phyloP scores from a whole-genome alignment of 2,797 vertebrate species.

The Basileuterus tristriatus region DNA sequence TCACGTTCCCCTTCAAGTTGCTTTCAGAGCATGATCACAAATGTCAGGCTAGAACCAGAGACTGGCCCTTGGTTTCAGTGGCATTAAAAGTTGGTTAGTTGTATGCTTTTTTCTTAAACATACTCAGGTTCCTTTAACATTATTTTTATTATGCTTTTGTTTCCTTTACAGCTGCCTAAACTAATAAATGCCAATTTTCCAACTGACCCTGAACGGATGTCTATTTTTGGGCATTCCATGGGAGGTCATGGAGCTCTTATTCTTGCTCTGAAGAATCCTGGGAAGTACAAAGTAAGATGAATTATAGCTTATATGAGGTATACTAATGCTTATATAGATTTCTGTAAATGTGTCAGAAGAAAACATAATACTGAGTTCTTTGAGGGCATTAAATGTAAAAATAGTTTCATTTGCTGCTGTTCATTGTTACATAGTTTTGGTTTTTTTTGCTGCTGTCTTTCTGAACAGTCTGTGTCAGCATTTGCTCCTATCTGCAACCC shows the following conservation, averaged over 20 bases:
- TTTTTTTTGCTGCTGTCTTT: neutral
- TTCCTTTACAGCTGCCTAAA: constrained; percentile 84
- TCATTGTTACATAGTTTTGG: neutral
- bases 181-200: constrained; percentile 91
- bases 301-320: neutral
- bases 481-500: constrained; percentile 97
- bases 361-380: neutral
- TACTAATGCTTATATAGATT: neutral
- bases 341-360: neutral
- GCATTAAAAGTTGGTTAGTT: neutral
- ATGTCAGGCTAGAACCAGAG: neutral
- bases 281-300: constrained; percentile 88
- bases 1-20: neutral
- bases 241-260: constrained; percentile 93
- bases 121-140: neutral
- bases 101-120: neutral
- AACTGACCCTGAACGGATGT: constrained; percentile 86
- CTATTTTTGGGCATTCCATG: constrained; percentile 95
- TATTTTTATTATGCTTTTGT: neutral
- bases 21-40: neutral
- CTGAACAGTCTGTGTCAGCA: constrained; percentile 88
- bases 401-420: neutral
- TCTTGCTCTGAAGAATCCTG: constrained; percentile 90
- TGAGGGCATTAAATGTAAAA: neutral
- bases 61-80: neutral